These are phyloP conservation scores for Tribolium freemani DNA, from an alignment of 2,888 invertebrate genomes.

Conservation along the genomic window DNA sequence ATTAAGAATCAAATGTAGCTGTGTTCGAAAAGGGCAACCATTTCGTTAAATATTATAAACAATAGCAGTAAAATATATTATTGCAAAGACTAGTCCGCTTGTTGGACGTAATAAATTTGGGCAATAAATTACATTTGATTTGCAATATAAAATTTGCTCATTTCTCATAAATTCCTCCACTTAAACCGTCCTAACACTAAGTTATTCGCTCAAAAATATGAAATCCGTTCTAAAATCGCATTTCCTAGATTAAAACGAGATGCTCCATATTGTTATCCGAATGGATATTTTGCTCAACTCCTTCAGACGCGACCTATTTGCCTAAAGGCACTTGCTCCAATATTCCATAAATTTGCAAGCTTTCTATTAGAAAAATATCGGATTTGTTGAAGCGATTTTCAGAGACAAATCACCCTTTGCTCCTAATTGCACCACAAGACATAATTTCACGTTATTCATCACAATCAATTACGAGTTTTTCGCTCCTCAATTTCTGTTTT, in stretches of 20 bases:
- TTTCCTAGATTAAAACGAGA: conserved; percentile 18
- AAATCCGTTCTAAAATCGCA: background rate
- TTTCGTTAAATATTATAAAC: too few relatives aligned
- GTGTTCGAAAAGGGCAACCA: too few relatives aligned
- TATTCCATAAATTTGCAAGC: conserved; percentile 1
- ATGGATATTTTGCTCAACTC: conserved; percentile 1
- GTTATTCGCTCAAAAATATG: background rate
- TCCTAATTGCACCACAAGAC: background rate
- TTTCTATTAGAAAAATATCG: background rate
- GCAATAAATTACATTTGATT: background rate
- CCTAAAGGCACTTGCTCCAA: background rate
- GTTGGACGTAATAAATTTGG: background rate
- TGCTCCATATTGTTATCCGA: conserved; percentile 2
- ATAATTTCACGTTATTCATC: background rate
- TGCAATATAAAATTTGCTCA: background rate
- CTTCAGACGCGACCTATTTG: conserved; percentile 5
- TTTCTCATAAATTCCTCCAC: background rate
- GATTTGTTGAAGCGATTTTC: background rate
- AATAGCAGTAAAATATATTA: too few relatives aligned
- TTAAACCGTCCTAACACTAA: background rate
- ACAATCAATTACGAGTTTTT: background rate
- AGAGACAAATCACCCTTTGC: background rate
- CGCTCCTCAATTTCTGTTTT: background rate
- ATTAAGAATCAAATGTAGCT: too few relatives aligned
- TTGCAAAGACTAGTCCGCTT: too few relatives aligned